phyloP scores from a whole-genome alignment of 1,140 invertebrate genomes.

The Drosophila ambigua region DNA sequence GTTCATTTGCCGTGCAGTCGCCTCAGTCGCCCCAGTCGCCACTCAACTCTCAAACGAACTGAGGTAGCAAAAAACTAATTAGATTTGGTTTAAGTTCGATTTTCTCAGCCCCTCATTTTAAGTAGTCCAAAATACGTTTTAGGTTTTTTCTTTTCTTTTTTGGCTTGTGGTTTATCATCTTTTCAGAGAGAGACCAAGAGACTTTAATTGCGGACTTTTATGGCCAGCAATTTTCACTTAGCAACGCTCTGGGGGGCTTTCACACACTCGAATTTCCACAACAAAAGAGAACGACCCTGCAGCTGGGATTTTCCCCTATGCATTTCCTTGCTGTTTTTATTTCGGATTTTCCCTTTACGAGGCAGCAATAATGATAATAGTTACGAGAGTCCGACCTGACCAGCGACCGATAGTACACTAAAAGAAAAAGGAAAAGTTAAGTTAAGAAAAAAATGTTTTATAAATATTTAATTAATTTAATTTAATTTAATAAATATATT shows the following conservation, averaged over 20 bases:
- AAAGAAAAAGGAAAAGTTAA: no score
- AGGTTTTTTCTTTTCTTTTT: neutral
- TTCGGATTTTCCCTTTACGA: constrained; percentile 29
- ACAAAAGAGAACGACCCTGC: neutral
- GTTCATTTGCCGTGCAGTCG: constrained; percentile 72
- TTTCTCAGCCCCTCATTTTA: constrained; percentile 42
- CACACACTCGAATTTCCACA: no score
- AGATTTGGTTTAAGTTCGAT: constrained; percentile 46
- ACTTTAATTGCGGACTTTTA: constrained; percentile 19
- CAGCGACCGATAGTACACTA: no score
- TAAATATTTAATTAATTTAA: no score
- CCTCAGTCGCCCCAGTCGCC: constrained; percentile 7
- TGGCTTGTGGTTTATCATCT: neutral
- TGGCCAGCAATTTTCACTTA: constrained; percentile 27
- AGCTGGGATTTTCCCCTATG: neutral
- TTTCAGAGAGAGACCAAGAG: neutral
- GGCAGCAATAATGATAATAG: constrained; percentile 57
- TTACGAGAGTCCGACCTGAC: constrained; percentile 39
- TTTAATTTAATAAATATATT: no score
- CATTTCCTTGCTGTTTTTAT: neutral
- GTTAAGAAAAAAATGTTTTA: no score
- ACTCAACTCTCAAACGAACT: constrained; percentile 15
- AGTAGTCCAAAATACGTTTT: constrained; percentile 31
- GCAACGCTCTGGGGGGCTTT: constrained; percentile 5
- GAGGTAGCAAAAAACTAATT: constrained; percentile 52